A percentile compares a stretch with the other conserved stretches of the same genome.
Evolutionary conservation across 1,140 invertebrate species (phyloP).

Genomic region (Lordiphosa clarofinis): DNA sequence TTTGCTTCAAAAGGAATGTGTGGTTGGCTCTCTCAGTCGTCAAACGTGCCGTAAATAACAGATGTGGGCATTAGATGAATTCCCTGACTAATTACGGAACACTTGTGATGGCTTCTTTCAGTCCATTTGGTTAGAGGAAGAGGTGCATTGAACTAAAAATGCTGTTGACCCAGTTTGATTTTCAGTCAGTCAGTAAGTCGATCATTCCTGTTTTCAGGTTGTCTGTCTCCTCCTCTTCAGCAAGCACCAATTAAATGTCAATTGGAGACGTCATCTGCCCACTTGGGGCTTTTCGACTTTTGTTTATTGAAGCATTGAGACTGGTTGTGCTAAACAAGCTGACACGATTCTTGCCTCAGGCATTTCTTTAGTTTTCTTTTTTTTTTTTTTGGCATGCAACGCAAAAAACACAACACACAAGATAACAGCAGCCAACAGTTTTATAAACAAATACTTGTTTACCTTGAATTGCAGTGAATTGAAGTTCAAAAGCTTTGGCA

Average conservation of each 20-base stretch:
- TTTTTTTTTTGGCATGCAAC: conserved; percentile 20
- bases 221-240: conserved; percentile 1
- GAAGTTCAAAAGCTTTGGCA: conserved; percentile 21
- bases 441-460: conserved; percentile 19
- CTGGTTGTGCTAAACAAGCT: conserved; percentile 6
- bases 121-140: conserved; percentile 20
- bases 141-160: conserved; percentile 31
- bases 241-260: conserved; percentile 22
- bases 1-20: not conserved
- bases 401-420: conserved; percentile 3
- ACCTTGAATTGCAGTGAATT: conserved; percentile 21
- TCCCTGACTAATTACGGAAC: conserved; percentile 16
- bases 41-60: conserved; percentile 13
- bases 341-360: conserved; percentile 3
- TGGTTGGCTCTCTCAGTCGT: not conserved
- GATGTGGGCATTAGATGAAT: conserved; percentile 8
- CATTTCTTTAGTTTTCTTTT: conserved; percentile 9
- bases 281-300: conserved; percentile 9
- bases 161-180: conserved; percentile 22
- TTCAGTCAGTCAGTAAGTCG: conserved; percentile 15
- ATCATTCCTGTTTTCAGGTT: conserved; percentile 15
- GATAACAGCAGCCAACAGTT: conserved; percentile 6
- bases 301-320: conserved; percentile 7
- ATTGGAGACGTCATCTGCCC: conserved; percentile 15
- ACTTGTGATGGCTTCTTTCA: conserved; percentile 9